Percentiles rank a stretch among this genome's conserved stretches.
Evolutionary conservation across 2,113 vertebrate genomes (phyloP).

Genomic region (Egretta garzetta): DNA sequence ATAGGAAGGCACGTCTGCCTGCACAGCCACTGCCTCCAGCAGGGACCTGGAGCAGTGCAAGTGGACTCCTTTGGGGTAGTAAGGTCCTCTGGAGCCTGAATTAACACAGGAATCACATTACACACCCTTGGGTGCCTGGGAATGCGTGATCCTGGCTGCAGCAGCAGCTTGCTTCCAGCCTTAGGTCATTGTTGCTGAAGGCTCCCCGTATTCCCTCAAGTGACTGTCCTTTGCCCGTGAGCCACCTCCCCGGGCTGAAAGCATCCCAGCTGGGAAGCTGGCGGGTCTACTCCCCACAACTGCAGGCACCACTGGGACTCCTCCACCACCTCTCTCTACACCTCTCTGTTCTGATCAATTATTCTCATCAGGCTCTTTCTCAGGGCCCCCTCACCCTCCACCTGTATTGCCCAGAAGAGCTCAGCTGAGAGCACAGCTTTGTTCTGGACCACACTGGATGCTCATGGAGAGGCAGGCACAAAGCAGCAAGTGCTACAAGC

Average conservation of each 20-base stretch:
- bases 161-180: not conserved
- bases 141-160: not conserved
- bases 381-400: not conserved
- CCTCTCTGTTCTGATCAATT: not conserved
- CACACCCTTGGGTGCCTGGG: not conserved
- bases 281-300: rapidly evolving
- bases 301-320: not conserved
- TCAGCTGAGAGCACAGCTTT: not conserved
- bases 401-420: not conserved
- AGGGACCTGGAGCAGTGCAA: not conserved
- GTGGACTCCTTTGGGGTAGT: not conserved
- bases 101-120: not conserved
- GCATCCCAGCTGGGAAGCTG: not conserved
- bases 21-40: not conserved
- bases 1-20: not conserved
- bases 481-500: not conserved
- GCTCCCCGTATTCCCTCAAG: not conserved
- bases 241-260: not conserved
- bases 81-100: slow-evolving; percentile 14
- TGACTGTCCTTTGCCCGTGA: not conserved
- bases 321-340: not conserved
- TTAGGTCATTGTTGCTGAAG: not conserved
- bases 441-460: not conserved
- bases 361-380: not conserved
- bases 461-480: not conserved